phyloP scores from a whole-genome alignment of 1,140 invertebrate species.

The Drosophila jambulina region DNA sequence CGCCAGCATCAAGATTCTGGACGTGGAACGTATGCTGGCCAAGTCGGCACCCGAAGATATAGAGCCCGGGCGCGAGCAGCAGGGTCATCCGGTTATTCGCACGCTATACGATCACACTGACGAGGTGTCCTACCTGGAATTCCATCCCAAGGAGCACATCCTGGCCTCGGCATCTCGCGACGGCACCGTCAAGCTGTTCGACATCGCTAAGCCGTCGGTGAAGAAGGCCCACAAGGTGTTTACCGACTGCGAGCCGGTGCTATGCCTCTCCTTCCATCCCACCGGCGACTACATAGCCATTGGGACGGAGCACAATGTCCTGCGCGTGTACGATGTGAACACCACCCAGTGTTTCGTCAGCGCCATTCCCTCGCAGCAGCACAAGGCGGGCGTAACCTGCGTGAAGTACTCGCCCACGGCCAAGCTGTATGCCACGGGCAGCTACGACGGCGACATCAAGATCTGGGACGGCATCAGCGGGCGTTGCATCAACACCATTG shows the following conservation, averaged over 20 bases:
- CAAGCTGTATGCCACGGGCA: slow-evolving; percentile 95
- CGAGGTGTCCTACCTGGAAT: slow-evolving; percentile 98
- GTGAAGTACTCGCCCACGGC: slow-evolving; percentile 93
- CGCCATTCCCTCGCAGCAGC: slow-evolving; percentile 95
- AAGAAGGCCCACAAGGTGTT: slow-evolving; percentile 99
- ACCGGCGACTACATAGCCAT: slow-evolving; percentile 97
- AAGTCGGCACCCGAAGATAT: slow-evolving; percentile 95
- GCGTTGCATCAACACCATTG: slow-evolving; percentile 97
- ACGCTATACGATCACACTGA: slow-evolving; percentile 99
- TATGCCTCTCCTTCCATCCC: slow-evolving; percentile 97
- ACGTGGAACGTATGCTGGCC: slow-evolving; percentile 98
- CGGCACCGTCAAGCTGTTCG: slow-evolving; percentile 97
- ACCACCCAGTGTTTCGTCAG: slow-evolving; percentile 98
- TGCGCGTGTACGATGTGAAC: slow-evolving; percentile 97
- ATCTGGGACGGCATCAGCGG: slow-evolving; percentile 98
- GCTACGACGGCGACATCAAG: slow-evolving; percentile 97
- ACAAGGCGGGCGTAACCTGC: slow-evolving; percentile 93
- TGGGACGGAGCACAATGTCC: slow-evolving; percentile 95
- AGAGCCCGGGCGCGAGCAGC: slow-evolving; percentile 91
- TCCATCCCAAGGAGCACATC: slow-evolving; percentile 97
- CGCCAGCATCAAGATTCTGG: slow-evolving; percentile 99
- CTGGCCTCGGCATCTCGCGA: slow-evolving; percentile 97
- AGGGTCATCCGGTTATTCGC: slow-evolving; percentile 98
- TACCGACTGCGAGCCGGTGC: slow-evolving; percentile 95
- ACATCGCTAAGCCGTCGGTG: slow-evolving; percentile 98